These are phyloP conservation scores for Bufo bufo DNA, from an alignment of 2,113 vertebrate genomes.

Conservation along the genomic window DNA sequence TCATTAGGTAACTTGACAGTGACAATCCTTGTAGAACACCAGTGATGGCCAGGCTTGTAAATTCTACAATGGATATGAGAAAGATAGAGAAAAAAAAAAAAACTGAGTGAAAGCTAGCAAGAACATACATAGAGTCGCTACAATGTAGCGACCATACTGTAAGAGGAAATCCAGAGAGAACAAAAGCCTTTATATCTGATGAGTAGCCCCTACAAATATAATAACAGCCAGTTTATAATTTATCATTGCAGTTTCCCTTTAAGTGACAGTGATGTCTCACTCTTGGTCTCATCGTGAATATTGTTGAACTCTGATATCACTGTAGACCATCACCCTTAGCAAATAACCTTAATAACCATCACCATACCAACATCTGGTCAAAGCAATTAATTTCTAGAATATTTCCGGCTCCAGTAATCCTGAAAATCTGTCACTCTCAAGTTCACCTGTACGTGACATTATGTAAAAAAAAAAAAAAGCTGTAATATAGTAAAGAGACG, in stretches of 20 bases:
- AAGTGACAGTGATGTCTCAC: not conserved
- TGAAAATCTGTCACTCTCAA: not conserved
- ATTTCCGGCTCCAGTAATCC: conserved; percentile 1
- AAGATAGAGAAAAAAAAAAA: too few relatives aligned
- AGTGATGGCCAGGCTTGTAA: too few relatives aligned
- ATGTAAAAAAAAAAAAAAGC: not conserved
- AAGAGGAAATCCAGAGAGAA: too few relatives aligned
- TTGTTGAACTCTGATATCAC: not conserved
- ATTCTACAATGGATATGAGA: too few relatives aligned
- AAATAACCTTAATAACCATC: not conserved
- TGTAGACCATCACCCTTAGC: not conserved
- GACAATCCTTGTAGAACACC: too few relatives aligned
- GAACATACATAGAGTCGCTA: too few relatives aligned
- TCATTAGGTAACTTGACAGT: too few relatives aligned
- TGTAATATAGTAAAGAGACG: not conserved
- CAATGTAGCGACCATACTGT: too few relatives aligned
- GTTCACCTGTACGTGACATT: not conserved
- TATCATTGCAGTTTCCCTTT: not conserved
- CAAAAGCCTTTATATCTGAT: too few relatives aligned
- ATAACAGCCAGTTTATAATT: too few relatives aligned
- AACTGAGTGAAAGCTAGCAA: too few relatives aligned
- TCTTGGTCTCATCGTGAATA: not conserved
- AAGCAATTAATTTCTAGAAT: not conserved
- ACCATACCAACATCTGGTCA: not conserved
- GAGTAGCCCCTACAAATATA: too few relatives aligned